Percentiles rank a stretch among this genome's conserved stretches.
phyloP scores from a whole-genome alignment of 2,113 vertebrate species.

The Calypte anna region DNA sequence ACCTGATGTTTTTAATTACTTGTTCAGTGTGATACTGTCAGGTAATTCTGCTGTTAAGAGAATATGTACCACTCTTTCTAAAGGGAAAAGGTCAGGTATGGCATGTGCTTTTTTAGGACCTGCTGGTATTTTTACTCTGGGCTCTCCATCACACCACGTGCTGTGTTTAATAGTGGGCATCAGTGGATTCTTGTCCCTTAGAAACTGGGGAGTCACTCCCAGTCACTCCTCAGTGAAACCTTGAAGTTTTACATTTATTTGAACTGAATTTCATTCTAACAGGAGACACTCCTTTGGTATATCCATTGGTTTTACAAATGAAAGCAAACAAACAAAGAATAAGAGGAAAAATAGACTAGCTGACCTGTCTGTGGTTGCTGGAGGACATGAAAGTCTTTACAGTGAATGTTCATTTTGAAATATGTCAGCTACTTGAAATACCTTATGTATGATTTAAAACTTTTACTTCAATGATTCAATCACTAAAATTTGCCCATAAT shows the following conservation, averaged over 20 bases:
- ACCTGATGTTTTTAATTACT: not conserved
- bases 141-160: fast-evolving
- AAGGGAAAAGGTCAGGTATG: not conserved
- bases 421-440: not conserved
- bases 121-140: not conserved
- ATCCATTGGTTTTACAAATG: not conserved
- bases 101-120: not conserved
- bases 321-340: not conserved
- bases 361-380: not conserved
- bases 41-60: not conserved
- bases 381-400: not conserved
- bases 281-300: not conserved
- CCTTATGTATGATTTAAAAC: not conserved
- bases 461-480: not conserved
- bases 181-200: not conserved
- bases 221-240: not conserved
- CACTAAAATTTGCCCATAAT: not conserved
- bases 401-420: not conserved
- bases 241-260: not conserved
- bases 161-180: not conserved
- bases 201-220: not conserved
- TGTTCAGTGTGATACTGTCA: not conserved
- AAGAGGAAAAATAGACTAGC: not conserved
- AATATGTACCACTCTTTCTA: not conserved
- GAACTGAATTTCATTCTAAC: not conserved